A percentile compares a stretch with the other conserved stretches of the same genome.
Evolutionary conservation across 2,888 invertebrate species (phyloP).

Genomic region (Anarsia innoxiella): DNA sequence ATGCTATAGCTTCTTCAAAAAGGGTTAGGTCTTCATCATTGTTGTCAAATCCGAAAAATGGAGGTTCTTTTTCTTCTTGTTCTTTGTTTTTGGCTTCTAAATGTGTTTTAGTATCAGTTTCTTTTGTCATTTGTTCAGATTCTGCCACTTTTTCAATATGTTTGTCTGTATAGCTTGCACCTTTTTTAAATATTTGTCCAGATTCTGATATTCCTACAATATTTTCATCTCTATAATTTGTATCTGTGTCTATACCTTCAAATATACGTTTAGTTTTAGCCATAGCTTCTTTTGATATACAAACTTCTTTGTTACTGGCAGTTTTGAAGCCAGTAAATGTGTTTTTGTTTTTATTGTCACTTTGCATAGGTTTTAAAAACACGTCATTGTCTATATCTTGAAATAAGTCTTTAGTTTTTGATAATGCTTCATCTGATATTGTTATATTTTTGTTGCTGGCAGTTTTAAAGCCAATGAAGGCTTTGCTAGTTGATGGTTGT

Average conservation of each 20-base stretch:
- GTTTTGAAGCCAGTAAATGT: slow-evolving; percentile 23
- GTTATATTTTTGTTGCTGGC: slow-evolving; percentile 25
- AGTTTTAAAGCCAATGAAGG: slow-evolving; percentile 1
- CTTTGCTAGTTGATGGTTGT: too few relatives aligned
- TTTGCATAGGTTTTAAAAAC: not conserved
- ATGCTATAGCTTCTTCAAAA: slow-evolving; percentile 27
- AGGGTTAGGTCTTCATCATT: not conserved
- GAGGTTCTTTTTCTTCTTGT: not conserved
- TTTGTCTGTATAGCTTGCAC: too few relatives aligned
- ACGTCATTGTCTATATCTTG: not conserved
- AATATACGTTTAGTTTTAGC: slow-evolving; percentile 34
- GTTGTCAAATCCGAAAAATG: slow-evolving; percentile 3
- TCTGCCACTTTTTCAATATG: too few relatives aligned
- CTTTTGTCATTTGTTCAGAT: too few relatives aligned
- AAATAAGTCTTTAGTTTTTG: not conserved
- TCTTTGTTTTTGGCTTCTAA: slow-evolving; percentile 26
- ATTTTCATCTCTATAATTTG: slow-evolving; percentile 9
- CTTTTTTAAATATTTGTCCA: too few relatives aligned
- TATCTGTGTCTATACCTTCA: slow-evolving; percentile 26
- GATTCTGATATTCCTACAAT: too few relatives aligned
- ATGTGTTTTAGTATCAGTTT: not conserved
- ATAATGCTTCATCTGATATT: slow-evolving; percentile 1
- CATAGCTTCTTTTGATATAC: slow-evolving; percentile 29
- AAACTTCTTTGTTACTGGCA: slow-evolving; percentile 29
- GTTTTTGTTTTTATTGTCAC: not conserved